A percentile compares a stretch with the other conserved stretches of the same genome.
Conservation (phyloP, 2,888 invertebrate genomes). For the Steinernema scapterisci region DNA sequence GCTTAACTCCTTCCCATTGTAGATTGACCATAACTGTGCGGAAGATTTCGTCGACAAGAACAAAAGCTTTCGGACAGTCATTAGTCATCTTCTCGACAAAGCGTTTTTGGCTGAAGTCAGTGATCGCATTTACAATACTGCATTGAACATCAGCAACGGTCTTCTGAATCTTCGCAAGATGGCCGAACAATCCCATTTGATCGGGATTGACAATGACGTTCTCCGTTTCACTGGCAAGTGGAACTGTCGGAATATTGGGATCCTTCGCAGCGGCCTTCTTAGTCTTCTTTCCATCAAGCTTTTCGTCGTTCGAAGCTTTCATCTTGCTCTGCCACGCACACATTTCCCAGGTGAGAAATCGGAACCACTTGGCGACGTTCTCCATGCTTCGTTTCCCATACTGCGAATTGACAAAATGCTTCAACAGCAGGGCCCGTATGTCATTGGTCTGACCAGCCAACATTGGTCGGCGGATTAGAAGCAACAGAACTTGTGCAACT, state of each 20-base stretch:
- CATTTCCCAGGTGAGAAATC: constrained; percentile 7
- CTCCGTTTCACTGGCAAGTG: neutral
- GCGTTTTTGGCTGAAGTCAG: neutral
- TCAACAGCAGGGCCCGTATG: constrained; percentile 19
- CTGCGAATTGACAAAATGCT: constrained; percentile 20
- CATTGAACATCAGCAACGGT: neutral
- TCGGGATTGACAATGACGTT: neutral
- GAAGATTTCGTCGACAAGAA: constrained; percentile 1
- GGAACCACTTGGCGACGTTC: constrained; percentile 15
- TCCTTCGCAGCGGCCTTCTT: neutral
- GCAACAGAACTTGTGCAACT: neutral
- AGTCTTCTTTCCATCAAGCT: neutral
- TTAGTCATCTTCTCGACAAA: constrained; percentile 9
- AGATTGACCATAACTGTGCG: neutral
- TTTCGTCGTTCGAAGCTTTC: neutral
- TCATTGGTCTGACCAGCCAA: neutral
- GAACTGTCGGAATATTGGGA: neutral
- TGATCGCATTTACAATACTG: neutral
- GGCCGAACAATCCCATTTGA: neutral
- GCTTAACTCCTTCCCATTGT: neutral
- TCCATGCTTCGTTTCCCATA: constrained; percentile 22
- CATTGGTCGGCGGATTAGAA: neutral
- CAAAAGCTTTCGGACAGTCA: neutral
- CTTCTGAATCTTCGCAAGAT: constrained; percentile 6
- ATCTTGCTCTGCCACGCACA: constrained; percentile 19